Conservation (phyloP, 2,113 vertebrate species). For the Progne subis region DNA sequence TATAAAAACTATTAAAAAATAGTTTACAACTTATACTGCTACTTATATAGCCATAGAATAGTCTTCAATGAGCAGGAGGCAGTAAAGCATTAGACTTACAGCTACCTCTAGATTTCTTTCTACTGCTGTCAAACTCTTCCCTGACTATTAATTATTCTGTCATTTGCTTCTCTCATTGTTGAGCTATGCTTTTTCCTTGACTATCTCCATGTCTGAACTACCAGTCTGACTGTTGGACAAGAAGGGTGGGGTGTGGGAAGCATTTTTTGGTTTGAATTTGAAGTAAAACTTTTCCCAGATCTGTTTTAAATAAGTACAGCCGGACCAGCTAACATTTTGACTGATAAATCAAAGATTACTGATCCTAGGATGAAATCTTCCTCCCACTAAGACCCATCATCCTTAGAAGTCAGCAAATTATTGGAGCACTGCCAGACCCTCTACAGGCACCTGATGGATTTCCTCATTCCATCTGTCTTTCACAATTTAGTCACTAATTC, state of each 20-base stretch:
- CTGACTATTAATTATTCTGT: neutral
- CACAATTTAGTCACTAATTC: neutral
- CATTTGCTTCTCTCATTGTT: neutral
- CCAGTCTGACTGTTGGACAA: neutral
- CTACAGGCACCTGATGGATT: neutral
- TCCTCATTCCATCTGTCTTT: neutral
- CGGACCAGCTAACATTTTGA: neutral
- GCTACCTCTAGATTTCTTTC: neutral
- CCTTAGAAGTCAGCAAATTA: neutral
- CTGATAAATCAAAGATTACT: neutral
- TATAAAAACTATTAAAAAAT: neutral
- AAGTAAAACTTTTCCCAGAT: neutral
- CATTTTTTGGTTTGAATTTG: neutral
- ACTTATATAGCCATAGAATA: neutral
- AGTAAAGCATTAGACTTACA: neutral
- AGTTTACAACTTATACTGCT: neutral
- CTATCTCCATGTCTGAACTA: neutral
- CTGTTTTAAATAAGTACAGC: neutral
- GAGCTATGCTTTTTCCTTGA: neutral
- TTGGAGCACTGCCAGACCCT: neutral
- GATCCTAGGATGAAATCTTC: neutral
- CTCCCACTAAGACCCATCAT: neutral
- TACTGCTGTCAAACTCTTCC: neutral
- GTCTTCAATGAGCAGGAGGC: neutral
- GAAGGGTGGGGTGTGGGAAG: fast-evolving